Base-by-base conservation (phyloP, 2,797 vertebrate species). In the Peromyscus attwateri region DNA sequence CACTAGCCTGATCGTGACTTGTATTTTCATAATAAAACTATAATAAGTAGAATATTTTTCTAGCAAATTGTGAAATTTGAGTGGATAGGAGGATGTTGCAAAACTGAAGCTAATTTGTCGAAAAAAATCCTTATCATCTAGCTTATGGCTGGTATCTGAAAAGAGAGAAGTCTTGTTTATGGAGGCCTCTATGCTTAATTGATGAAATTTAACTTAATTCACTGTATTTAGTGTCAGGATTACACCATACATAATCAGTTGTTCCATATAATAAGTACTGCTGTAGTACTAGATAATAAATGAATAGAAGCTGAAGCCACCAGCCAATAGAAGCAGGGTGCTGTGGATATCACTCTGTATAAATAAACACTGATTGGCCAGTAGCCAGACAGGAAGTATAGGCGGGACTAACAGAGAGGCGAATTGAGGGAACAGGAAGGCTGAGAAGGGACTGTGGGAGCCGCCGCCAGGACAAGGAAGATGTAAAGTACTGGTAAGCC, bases 121-220 rank as follows among this genome's bases (percentile, higher is more conserved):
- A 37, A 81, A 52, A 87, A 52, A 52, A 9, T 8, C 46, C 10
- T 21, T 6, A 34, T 37, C 37, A 7, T 6, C 1, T 21, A 75
- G 21, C 5, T 89, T 75, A 46, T 75, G 73, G 0, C 3, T 81
- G n/a, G 31, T 89, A 21, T 46, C 55, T 84, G 14, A 85, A 94
- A 37, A 62, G 13, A 81, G 14, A 64, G 1, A 57, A 29, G 27
- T 68, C n/a, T 64, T 89, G 4, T 43, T 57, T 57, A 2, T 73
- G 19, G 8, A 66, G 11, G 2, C 1, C 57, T 81, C 0, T 52
- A 12, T 52, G 3, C 40, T 89, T 68, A 76, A 60, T 4, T 37
- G 27, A 31, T 75, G 5, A 84, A 75, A 89, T 75, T 75, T 95
- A 23, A 85, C 14, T 49, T 87, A 92, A 89, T 9, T 92, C 37